Evolutionary conservation across 2,797 vertebrate genomes (phyloP), one percentile per base, ranked within the genome.

Genomic region (Gallinago solitaria): DNA sequence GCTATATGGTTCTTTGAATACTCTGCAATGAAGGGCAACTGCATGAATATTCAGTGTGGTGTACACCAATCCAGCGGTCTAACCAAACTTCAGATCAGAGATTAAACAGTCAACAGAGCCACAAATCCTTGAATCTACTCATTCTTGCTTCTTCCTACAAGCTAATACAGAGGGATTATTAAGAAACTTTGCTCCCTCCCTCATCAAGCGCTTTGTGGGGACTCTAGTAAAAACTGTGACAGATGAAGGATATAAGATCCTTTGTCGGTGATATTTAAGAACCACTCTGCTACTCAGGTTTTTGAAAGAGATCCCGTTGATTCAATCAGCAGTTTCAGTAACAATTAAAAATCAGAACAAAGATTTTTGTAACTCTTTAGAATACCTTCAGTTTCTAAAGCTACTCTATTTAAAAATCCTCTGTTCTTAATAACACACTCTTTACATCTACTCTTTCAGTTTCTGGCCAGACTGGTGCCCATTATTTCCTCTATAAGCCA

Each of bases 221-320:
- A 59, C 28, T 65, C 51, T 47, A 86, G 82, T 64, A 90, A 95
- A 93, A 93, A 27, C 43, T 63, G 60, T 48, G 84, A 86, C 69
- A 86, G 85, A 88, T 60, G 91, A 95, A 56, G 50, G 50, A 83
- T 45, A 89, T 21, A 73, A 75, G 63, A 86, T 87, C 70, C 53
- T 87, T 87, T 30, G 23, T n/a, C 57, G 61, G 54, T 71, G 76
- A 87, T 59, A 94, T 53, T 93, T 73, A 86, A 93, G 83, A 93
- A 74, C 5, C 15, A 13, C 32, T 80, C 71, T 33, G 51, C 56
- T 74, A 33, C 16, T 20, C 48, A 74, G 70, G 83, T 92, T 47
- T 63, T 76, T 73, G 77, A 86, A 91, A 88, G 54, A 84, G 69
- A 89, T 75, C 71, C n/a, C 50, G 12, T 77, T 80, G 35, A 60